A percentile compares a stretch with the other conserved stretches of the same genome.
Evolutionary conservation across 2,113 vertebrate genomes (phyloP).

Genomic region (Isurus oxyrinchus): DNA sequence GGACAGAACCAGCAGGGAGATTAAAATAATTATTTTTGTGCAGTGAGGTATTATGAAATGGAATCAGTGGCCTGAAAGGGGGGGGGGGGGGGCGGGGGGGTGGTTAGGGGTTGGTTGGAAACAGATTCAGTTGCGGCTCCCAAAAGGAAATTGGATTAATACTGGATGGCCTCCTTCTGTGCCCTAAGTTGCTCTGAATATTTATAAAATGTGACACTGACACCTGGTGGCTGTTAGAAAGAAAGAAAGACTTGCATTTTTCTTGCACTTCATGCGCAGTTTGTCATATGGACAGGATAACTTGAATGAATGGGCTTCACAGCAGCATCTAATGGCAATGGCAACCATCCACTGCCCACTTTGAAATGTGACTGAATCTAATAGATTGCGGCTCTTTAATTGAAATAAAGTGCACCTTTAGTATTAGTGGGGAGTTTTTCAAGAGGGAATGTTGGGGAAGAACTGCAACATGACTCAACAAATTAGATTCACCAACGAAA

Average conservation of each 20-base stretch:
- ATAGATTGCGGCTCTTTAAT: neutral
- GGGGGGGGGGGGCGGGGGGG: no score
- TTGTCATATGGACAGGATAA: neutral
- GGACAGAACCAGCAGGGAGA: neutral
- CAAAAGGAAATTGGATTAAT: neutral
- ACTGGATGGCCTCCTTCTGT: neutral
- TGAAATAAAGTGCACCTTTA: neutral
- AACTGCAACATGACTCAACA: neutral
- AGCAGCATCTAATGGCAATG: neutral
- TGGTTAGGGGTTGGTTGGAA: no score
- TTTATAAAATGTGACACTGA: constrained; percentile 31
- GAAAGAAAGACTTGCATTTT: neutral
- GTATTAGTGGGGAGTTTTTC: neutral
- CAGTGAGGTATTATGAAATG: neutral
- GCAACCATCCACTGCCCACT: neutral
- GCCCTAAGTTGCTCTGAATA: neutral
- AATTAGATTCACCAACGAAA: neutral
- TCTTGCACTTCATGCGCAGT: neutral
- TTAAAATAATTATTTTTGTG: neutral
- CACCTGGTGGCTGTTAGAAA: constrained; percentile 8
- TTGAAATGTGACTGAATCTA: neutral
- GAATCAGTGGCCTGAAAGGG: neutral
- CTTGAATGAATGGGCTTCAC: no score
- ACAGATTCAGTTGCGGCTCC: neutral
- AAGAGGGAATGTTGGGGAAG: neutral